phyloP scores from a whole-genome alignment of 2,113 vertebrate species.

The Cyanistes caeruleus region DNA sequence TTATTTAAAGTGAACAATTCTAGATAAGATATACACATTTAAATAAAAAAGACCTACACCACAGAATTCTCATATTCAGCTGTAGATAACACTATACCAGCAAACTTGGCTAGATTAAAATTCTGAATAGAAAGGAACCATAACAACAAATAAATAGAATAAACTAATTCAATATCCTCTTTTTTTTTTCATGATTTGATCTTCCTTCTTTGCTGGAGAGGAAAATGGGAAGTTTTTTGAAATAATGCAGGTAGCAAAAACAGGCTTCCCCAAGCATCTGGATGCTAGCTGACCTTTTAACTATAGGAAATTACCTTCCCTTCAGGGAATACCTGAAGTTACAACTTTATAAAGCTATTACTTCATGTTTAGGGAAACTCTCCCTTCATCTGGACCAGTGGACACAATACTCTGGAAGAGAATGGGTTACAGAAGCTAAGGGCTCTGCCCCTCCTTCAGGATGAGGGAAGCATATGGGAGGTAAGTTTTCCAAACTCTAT shows the following conservation, averaged over 20 bases:
- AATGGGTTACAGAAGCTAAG: neutral
- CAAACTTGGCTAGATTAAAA: neutral
- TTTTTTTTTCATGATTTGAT: neutral
- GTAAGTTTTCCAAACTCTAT: neutral
- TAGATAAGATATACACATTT: neutral
- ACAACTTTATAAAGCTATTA: neutral
- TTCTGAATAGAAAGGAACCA: neutral
- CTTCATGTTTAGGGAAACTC: neutral
- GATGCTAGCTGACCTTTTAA: neutral
- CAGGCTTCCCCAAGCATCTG: neutral
- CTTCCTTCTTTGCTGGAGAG: neutral
- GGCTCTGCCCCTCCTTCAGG: neutral
- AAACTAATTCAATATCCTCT: neutral
- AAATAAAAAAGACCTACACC: neutral
- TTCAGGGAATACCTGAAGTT: neutral
- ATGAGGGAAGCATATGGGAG: neutral
- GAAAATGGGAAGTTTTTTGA: neutral
- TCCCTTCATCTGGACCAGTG: neutral
- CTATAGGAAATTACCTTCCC: neutral
- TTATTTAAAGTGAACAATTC: neutral
- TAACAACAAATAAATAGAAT: neutral
- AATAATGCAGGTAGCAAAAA: neutral
- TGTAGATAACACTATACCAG: neutral
- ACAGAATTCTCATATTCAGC: neutral
- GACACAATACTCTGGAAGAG: neutral